Evolutionary conservation across 2,113 vertebrate genomes (phyloP), one percentile per base, ranked within the genome.

Genomic region (Entomyzon cyanotis): DNA sequence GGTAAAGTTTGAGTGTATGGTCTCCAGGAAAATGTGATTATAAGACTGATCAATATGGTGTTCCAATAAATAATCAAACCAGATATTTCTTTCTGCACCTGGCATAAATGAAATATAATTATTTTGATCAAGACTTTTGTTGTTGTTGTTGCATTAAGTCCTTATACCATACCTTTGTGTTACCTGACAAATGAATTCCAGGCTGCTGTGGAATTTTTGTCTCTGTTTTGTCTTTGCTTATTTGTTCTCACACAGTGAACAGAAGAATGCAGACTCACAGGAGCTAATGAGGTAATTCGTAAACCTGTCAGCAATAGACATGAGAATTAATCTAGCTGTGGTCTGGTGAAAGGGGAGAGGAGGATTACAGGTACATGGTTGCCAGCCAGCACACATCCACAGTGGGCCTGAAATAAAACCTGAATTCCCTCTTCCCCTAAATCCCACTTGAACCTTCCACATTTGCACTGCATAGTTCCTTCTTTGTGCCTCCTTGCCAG

Each of bases 281-380:
- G 58, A 96, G 70, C 70, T 94, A 97, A 96, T 94, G 77, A 97
- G 82, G 79, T 70, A 73, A 97, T 97, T 96, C 92, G 30, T 95
- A 95, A 93, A 95, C 35, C 76, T 77, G 77, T 91, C 95, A 95
- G 69, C 68, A 76, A 77, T 22, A 95, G 89, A 87, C 59, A 56
- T 49, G 23, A 93, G 53, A 96, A 97, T 95, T 91, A 96, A 94
- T 94, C 91, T 56, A 84, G 44, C 46, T 58, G 65, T 85, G 52
- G 39, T 67, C 69, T 80, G 64, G 41, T 81, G 80, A 65, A 81
- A 71, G 37, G 37, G 55, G 44, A 78, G 58, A 75, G 46, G 59
- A 74, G 78, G 68, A 74, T 79, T 89, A 33, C 39, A 62, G 37
- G 58, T 47, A 41, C 25, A 23, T 20, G 69, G 60, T 50, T 85